Base-by-base conservation (phyloP, 2,888 invertebrate genomes). In the Lasius platythorax region DNA sequence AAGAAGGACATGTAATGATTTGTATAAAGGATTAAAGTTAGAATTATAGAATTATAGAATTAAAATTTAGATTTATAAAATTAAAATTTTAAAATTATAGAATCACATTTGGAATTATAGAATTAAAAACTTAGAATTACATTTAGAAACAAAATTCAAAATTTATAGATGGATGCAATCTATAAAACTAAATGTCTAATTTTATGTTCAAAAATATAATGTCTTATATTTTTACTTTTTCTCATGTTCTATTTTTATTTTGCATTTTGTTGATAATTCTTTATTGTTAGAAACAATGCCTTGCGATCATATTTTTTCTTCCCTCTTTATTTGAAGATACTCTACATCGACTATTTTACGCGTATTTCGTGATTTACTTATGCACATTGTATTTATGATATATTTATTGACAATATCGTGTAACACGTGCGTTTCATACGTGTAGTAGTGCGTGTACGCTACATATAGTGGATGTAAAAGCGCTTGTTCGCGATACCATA, bases 371-470 rank as follows among this genome's bases (percentile, higher is more conserved):
- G 23, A 3, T 37, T 58, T 58, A 15, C 40, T 58, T 46, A 18
- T 50, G 23, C 3, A 28, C 28, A 28, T 40, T 76, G 67, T 50
- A n/a, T 78, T 56, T 56, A 30, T 15, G 9, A n/a, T 43, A 23
- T 70, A 72, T 72, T 58, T 79, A 40, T 40, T 43, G 28, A 58
- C n/a, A n/a, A 70, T 67, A 33, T 12, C 43, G 64, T 12, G 18
- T 9, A 53, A 53, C n/a, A 6, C 12, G 5, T 43, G 43, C 3
- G 9, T n/a, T 50, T 12, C 30, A 30, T 23, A 23, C 12, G 37
- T 40, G 56, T 43, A 61, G 37, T 58, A 43, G 15, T 18, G 50
- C 58, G 18, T 46, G 30, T 18, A 18, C 58, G 43, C 12, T 18
- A 43, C 28, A 37, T 12, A 43, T 46, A 30, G 68, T 37, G 28